Evolutionary conservation across 2,797 vertebrate species (phyloP).

Genomic region (Taeniopygia guttata): DNA sequence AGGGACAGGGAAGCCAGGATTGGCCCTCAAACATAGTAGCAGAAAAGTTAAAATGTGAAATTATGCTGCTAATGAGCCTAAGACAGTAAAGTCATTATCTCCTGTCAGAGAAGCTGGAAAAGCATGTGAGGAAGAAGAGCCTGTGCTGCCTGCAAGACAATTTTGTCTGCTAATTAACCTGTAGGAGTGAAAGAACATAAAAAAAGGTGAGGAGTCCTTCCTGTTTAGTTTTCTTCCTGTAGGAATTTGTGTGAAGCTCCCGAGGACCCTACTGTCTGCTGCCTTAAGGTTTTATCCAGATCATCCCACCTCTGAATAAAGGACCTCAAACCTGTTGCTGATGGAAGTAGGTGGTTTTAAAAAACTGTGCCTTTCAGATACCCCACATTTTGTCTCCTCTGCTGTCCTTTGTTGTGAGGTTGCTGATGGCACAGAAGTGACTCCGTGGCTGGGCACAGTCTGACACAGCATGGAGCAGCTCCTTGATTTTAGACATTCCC

Average conservation of each 20-base stretch:
- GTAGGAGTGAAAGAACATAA: background rate
- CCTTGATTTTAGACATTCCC: background rate
- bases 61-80: slow-evolving; percentile 6
- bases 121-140: background rate
- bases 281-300: background rate
- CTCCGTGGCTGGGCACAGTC: rapidly evolving
- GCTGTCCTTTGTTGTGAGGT: background rate
- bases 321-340: background rate
- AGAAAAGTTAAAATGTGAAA: slow-evolving; percentile 9
- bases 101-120: slow-evolving; percentile 15
- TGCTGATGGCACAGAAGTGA: background rate
- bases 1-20: background rate
- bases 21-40: background rate
- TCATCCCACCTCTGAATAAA: background rate
- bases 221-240: background rate
- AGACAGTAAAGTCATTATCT: slow-evolving; percentile 12
- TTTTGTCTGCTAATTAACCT: background rate
- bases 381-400: background rate
- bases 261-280: background rate
- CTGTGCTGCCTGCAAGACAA: background rate
- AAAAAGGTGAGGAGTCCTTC: background rate
- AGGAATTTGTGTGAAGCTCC: background rate
- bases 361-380: background rate
- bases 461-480: background rate
- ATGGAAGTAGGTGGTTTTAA: background rate